phyloP scores from a whole-genome alignment of 2,797 vertebrate species.

The Argya squamiceps region DNA sequence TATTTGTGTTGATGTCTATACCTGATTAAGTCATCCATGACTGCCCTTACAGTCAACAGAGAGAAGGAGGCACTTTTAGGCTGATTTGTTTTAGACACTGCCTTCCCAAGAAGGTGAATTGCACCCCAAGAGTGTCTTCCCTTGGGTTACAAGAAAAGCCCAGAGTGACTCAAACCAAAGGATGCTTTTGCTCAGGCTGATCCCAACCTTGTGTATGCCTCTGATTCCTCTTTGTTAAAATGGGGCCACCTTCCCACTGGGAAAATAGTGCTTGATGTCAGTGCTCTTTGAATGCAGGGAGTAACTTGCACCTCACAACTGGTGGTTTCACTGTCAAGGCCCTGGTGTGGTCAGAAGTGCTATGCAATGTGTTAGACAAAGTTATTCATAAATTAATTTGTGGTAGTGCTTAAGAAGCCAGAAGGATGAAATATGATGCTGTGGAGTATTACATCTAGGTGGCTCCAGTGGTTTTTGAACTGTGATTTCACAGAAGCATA shows the following conservation, averaged over 20 bases:
- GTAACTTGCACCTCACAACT: not conserved
- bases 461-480: not conserved
- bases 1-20: not conserved
- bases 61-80: not conserved
- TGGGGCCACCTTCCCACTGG: fast-evolving
- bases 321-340: not conserved
- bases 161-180: not conserved
- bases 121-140: fast-evolving
- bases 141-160: not conserved
- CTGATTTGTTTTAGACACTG: not conserved
- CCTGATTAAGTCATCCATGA: not conserved
- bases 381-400: not conserved
- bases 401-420: not conserved
- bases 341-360: not conserved
- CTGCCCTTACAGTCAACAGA: not conserved
- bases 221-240: not conserved
- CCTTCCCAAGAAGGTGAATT: not conserved
- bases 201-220: not conserved
- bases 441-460: fast-evolving
- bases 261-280: not conserved
- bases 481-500: not conserved
- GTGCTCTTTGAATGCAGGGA: not conserved
- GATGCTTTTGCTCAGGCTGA: not conserved
- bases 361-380: not conserved
- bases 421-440: not conserved